These are phyloP conservation scores for Geococcyx californianus DNA, from an alignment of 2,113 vertebrate genomes.

Conservation along the genomic window DNA sequence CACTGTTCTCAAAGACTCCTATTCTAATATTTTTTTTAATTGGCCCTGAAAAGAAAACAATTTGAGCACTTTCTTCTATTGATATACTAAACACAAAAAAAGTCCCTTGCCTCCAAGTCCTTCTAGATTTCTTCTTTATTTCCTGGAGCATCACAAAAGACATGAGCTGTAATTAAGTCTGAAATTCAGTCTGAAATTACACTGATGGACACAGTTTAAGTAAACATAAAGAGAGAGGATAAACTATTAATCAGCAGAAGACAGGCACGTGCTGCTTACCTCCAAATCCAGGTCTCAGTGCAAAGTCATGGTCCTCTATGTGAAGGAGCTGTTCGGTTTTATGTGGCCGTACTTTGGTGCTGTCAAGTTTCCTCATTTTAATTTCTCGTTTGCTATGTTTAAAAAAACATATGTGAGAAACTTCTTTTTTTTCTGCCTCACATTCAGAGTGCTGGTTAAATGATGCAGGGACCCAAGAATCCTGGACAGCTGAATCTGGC, in stretches of 20 bases:
- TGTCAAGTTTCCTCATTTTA: slow-evolving; percentile 86
- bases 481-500: neutral
- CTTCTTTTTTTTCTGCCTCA: neutral
- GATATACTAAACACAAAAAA: neutral
- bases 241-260: neutral
- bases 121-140: neutral
- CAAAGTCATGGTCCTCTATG: slow-evolving; percentile 91
- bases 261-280: slow-evolving; percentile 68
- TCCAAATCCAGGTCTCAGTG: slow-evolving; percentile 91
- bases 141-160: neutral
- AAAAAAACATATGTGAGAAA: neutral
- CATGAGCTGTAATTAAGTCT: neutral
- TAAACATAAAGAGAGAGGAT: neutral
- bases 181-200: neutral
- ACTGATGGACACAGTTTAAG: neutral
- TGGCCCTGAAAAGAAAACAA: neutral
- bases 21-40: neutral
- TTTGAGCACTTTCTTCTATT: neutral
- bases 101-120: neutral
- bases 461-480: neutral
- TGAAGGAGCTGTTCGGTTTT: slow-evolving; percentile 87
- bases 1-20: neutral
- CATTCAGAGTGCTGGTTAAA: neutral
- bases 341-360: slow-evolving; percentile 83
- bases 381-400: slow-evolving; percentile 80